Percentiles rank a stretch among this genome's conserved stretches.
These are phyloP conservation scores for Antennarius striatus DNA, from an alignment of 2,113 vertebrate genomes.

Conservation along the genomic window DNA sequence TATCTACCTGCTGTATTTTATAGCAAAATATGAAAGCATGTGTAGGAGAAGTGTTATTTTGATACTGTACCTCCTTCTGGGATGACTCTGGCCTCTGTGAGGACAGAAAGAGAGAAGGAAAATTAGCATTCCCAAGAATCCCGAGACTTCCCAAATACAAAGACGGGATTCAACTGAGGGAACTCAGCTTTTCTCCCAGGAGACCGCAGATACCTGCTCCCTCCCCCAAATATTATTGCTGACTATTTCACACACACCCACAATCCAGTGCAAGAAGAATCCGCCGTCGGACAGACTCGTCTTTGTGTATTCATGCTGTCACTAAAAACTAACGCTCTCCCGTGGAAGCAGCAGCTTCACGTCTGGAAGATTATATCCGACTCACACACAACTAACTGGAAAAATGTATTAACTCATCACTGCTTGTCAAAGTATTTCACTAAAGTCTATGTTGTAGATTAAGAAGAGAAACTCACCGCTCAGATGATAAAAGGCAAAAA, in stretches of 20 bases:
- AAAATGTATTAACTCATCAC: too few relatives aligned
- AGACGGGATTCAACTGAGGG: conserved; percentile 71
- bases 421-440: too few relatives aligned
- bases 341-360: neutral
- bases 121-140: conserved; percentile 61
- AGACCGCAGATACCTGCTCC: conserved; percentile 59
- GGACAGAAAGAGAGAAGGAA: conserved; percentile 42
- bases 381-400: neutral
- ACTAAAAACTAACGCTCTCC: conserved; percentile 21
- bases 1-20: too few relatives aligned
- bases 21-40: neutral
- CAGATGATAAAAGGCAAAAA: conserved; percentile 48
- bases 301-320: conserved; percentile 48
- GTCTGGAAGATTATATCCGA: conserved; percentile 1
- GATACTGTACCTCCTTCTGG: conserved; percentile 78
- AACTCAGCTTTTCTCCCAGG: conserved; percentile 34
- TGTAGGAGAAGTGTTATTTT: conserved; percentile 16
- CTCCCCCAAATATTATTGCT: conserved; percentile 70
- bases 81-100: conserved; percentile 84
- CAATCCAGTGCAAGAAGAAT: conserved; percentile 20
- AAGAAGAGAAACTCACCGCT: conserved; percentile 63
- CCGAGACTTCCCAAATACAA: conserved; percentile 56
- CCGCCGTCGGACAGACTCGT: conserved; percentile 37
- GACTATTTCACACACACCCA: conserved; percentile 24
- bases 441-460: neutral